A percentile compares a stretch with the other conserved stretches of the same genome.
These are phyloP conservation scores for Alethe diademata DNA, from an alignment of 2,113 vertebrate species.

Conservation along the genomic window DNA sequence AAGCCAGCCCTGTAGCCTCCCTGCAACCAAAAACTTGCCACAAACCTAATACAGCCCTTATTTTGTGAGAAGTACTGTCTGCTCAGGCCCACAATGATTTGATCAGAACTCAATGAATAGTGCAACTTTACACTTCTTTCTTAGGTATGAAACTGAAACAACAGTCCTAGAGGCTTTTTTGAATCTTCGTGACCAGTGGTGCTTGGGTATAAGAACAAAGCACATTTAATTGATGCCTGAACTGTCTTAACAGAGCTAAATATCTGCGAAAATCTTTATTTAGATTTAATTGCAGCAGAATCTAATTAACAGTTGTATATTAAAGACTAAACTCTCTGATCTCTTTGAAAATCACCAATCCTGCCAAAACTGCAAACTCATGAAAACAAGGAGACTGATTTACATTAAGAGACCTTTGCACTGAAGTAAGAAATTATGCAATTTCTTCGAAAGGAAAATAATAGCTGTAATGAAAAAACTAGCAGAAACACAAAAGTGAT, in stretches of 20 bases:
- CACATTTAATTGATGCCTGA: neutral
- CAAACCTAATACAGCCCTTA: neutral
- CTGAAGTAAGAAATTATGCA: neutral
- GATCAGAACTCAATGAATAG: neutral
- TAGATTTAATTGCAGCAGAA: constrained; percentile 28
- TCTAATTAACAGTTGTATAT: constrained; percentile 30
- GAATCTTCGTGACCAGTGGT: neutral
- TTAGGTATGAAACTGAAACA: neutral
- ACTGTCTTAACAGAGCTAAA: neutral
- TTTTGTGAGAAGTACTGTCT: neutral
- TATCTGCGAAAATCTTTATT: constrained; percentile 30
- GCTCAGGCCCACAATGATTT: neutral
- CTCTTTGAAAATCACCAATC: neutral
- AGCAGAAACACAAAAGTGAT: neutral
- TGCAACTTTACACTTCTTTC: neutral
- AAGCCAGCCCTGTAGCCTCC: neutral
- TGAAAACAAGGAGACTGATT: neutral
- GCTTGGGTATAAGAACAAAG: neutral
- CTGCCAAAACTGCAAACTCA: neutral
- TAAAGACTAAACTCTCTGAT: constrained; percentile 16
- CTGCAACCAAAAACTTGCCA: neutral
- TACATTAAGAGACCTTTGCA: neutral
- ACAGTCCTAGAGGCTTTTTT: neutral
- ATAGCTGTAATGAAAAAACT: neutral
- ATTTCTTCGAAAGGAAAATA: neutral